Conservation (phyloP, 2,888 invertebrate species). For the Tachina lurida region DNA sequence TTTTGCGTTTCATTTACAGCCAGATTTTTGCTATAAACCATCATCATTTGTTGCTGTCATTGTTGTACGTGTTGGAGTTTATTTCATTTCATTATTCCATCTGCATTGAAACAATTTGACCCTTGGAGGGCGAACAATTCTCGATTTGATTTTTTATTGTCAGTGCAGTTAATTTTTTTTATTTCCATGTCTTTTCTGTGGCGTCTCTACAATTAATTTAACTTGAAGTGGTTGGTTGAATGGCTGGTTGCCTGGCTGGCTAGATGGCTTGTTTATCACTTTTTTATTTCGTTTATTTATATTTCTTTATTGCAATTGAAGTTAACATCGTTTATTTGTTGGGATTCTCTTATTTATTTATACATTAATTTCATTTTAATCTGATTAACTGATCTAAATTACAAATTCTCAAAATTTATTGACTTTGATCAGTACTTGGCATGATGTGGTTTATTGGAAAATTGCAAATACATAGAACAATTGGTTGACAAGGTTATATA, state of each 20-base stretch:
- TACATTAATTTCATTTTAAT: slow-evolving; percentile 66
- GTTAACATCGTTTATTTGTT: slow-evolving; percentile 26
- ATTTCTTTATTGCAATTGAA: slow-evolving; percentile 31
- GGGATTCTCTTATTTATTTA: slow-evolving; percentile 37
- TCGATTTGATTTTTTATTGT: slow-evolving; percentile 57
- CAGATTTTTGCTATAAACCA: slow-evolving; percentile 58
- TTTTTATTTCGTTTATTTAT: slow-evolving; percentile 15
- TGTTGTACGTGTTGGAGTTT: slow-evolving; percentile 17
- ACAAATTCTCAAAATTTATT: slow-evolving; percentile 58
- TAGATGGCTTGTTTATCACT: slow-evolving; percentile 34
- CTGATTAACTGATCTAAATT: slow-evolving; percentile 65
- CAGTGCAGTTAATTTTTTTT: slow-evolving; percentile 28
- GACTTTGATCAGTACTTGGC: slow-evolving; percentile 39
- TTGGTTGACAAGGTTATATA: not conserved
- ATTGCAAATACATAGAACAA: not conserved
- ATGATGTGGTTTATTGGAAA: not conserved
- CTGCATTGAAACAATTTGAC: slow-evolving; percentile 56
- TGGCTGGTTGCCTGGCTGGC: slow-evolving; percentile 33
- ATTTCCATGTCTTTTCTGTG: slow-evolving; percentile 44
- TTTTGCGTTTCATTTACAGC: slow-evolving; percentile 28
- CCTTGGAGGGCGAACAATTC: slow-evolving; percentile 42
- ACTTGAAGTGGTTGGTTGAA: slow-evolving; percentile 49
- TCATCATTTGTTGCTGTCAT: slow-evolving; percentile 38
- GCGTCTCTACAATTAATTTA: slow-evolving; percentile 57
- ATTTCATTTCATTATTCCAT: slow-evolving; percentile 48